Base-by-base conservation (phyloP, 2,113 vertebrate species). In the Pteropus alecto region DNA sequence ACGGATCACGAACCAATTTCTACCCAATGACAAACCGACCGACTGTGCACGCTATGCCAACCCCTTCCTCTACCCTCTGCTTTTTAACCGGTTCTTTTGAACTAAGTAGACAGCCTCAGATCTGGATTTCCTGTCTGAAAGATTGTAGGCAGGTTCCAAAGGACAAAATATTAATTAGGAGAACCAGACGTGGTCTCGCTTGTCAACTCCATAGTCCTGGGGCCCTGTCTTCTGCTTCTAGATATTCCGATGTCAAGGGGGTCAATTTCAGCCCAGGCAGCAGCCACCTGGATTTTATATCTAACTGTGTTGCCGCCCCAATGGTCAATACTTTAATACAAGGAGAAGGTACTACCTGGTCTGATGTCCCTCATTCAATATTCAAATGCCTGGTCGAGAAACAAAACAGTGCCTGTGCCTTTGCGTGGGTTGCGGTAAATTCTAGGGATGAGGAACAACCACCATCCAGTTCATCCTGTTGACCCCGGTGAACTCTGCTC, bases 401-500 rank as follows among this genome's bases (percentile, higher is more conserved):
- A 94, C 26, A 88, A 94, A 58, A 43, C 13, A 63, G 58, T 56
- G 48, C 30, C 78, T 87, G 28, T 41, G 67, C 74, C 12, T 67
- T 71, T 26, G 28, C 84, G 26, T 78, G 51, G 33, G 58, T 48
- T 2, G 0, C 35, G 46, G 77, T 11, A 71, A 90, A 87, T 71
- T 92, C n/a, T 58, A 38, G 43, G 26, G 41, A 71, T 33, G 30
- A 96, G 65, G 33, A 48, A 48, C n/a, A 87, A 89, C 61, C 79
- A 67, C 9, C 19, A 41, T 30, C 19, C 46, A 38, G 71, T 93
- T 74, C 70, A 96, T 89, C 60, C 51, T 5, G 87, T 70, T 76
- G 63, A 87, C 65, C 88, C 74, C 83, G 28, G 3, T 48, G 74
- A 96, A 83, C 91, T 93, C 85, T 6, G 13, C 61, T 97, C 38